Percentiles rank a stretch among this genome's conserved stretches.
Conservation (phyloP, 2,888 invertebrate genomes). For the Heliconius sara region DNA sequence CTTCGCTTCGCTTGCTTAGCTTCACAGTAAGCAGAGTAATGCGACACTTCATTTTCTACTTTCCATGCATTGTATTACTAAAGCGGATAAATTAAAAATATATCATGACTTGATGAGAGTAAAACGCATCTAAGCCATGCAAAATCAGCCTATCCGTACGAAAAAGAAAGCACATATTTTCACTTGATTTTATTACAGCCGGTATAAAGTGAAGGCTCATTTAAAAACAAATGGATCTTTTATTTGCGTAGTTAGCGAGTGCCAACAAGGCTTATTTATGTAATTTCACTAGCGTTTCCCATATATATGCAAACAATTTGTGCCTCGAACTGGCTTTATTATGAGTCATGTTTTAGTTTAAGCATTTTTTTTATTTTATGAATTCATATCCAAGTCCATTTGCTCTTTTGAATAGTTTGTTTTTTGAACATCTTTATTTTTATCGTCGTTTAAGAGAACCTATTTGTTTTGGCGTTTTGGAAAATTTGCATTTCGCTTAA, state of each 20-base stretch:
- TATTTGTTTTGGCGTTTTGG: not conserved
- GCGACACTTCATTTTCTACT: too few species aligned
- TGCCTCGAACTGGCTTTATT: slow-evolving; percentile 33
- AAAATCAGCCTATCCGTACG: not conserved
- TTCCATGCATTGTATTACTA: too few species aligned
- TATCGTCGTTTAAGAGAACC: not conserved
- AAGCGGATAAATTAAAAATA: too few species aligned
- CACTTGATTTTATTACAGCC: slow-evolving; percentile 5
- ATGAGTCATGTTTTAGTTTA: slow-evolving; percentile 37
- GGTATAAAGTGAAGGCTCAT: slow-evolving; percentile 33
- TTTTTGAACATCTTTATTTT: slow-evolving; percentile 20
- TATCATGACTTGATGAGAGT: not conserved
- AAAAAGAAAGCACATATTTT: slow-evolving; percentile 10
- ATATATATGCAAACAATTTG: slow-evolving; percentile 42
- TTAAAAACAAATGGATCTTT: slow-evolving; percentile 33
- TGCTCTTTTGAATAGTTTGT: slow-evolving; percentile 20
- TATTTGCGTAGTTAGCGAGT: slow-evolving; percentile 38
- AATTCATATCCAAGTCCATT: slow-evolving; percentile 24
- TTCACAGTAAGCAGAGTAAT: too few species aligned
- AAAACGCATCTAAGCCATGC: not conserved
- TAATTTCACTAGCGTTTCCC: slow-evolving; percentile 39
- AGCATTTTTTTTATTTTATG: slow-evolving; percentile 29
- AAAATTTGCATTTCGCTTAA: not conserved
- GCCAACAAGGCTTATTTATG: slow-evolving; percentile 40
- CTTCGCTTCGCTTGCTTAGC: too few species aligned